Evolutionary conservation across 1,140 invertebrate species (phyloP), one percentile per base, ranked within the genome.

Genomic region (Pteromalus puparum): DNA sequence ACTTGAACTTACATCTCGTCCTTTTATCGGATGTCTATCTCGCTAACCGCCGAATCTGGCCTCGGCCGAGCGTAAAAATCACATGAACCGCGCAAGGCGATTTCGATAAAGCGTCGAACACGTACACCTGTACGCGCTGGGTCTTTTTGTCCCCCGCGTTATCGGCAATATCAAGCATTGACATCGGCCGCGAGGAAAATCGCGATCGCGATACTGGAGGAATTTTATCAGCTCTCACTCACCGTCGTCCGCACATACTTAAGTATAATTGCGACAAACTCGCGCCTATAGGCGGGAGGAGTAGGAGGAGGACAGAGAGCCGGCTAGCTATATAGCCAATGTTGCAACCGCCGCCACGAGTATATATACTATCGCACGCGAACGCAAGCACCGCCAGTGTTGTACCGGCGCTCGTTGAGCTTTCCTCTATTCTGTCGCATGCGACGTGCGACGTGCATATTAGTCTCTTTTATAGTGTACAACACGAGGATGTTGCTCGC

Each of bases 151-250:
- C 18, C 21, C 53, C 18, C 53, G 18, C 0, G 1, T 65, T 78
- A 78, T 78, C 76, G 28, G 30, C 26, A 18, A 30, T 34, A 34
- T 77, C 75, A 30, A 10, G 9, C 48, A 28, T 67, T 38, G 76
- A 34, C 53, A 78, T 67, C 28, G 48, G 15, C 21, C 28, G 30
- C 28, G 30, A 73, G 30, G 53, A 78, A n/a, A 78, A 61, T 77
- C 48, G 53, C 53, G 76, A 34, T 78, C 28, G 28, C 28, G 53
- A 67, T 78, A 79, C 13, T 38, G 15, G 18, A 10, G 10, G 77
- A 79, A 79, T 79, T 30, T 79, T 79, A 79, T 79, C 77, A 15
- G 1, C 30, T 48, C 34, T 78, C 65, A 61, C 65, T 48, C 13
- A 18, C 48, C 48, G 48, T 53, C 48, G n/a, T 38, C 18, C 10